Evolutionary conservation across 2,888 invertebrate genomes (phyloP).

Genomic region (Protonemura montana): DNA sequence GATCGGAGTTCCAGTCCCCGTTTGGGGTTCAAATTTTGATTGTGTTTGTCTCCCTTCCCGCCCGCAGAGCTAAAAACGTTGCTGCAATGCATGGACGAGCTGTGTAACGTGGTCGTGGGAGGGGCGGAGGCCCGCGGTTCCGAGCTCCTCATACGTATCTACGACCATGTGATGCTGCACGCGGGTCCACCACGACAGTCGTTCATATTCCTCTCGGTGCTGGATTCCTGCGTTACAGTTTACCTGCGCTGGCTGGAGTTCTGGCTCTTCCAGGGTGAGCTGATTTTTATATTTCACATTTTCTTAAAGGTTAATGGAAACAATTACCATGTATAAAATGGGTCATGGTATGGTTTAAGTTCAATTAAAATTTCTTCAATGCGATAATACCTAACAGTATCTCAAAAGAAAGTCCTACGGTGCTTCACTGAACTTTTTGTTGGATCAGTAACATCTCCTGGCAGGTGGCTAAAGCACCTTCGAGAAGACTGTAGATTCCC

Average conservation of each 20-base stretch:
- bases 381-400: too few species aligned
- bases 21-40: background rate
- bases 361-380: too few species aligned
- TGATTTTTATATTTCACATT: too few species aligned
- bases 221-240: slow-evolving; percentile 66
- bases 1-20: background rate
- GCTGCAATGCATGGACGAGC: slow-evolving; percentile 64
- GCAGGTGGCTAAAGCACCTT: too few species aligned
- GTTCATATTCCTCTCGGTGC: slow-evolving; percentile 65
- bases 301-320: too few species aligned
- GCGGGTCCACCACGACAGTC: slow-evolving; percentile 58
- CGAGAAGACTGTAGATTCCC: too few species aligned
- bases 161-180: slow-evolving; percentile 68
- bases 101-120: slow-evolving; percentile 63
- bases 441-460: too few species aligned
- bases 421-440: too few species aligned
- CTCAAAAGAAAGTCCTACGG: too few species aligned
- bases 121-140: slow-evolving; percentile 60
- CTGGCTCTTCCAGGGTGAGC: background rate
- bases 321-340: too few species aligned
- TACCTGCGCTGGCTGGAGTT: slow-evolving; percentile 59
- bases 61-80: slow-evolving; percentile 60
- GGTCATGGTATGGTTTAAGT: too few species aligned
- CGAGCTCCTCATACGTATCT: slow-evolving; percentile 70
- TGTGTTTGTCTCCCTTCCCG: background rate